A percentile compares a stretch with the other conserved stretches of the same genome.
These are phyloP conservation scores for Drymodes brunneopygia DNA, from an alignment of 2,113 vertebrate genomes.

Conservation along the genomic window DNA sequence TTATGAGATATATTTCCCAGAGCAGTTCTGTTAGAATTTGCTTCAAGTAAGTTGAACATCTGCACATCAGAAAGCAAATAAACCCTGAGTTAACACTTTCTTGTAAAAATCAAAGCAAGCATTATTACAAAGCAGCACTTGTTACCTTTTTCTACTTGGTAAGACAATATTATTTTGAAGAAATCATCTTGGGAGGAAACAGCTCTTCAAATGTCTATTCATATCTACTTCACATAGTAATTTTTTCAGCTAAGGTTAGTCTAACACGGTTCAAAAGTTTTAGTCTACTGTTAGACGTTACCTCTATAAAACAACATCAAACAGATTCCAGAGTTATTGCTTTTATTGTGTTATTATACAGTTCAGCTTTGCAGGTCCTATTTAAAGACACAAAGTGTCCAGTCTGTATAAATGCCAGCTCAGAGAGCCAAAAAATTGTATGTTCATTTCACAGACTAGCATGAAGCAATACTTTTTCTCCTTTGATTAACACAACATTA, in stretches of 20 bases:
- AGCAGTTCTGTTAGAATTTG: not conserved
- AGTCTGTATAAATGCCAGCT: not conserved
- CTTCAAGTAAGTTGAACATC: not conserved
- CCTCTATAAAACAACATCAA: not conserved
- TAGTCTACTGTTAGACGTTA: not conserved
- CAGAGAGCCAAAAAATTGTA: not conserved
- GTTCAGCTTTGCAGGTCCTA: not conserved
- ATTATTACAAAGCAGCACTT: not conserved
- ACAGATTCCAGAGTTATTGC: not conserved
- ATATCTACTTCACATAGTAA: not conserved
- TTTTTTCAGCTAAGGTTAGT: not conserved
- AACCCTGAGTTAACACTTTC: not conserved
- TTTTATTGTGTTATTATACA: not conserved
- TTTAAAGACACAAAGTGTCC: not conserved
- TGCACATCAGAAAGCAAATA: not conserved
- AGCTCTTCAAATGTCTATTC: not conserved
- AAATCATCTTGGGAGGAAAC: not conserved
- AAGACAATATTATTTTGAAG: not conserved
- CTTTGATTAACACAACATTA: not conserved
- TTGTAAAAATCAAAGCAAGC: not conserved
- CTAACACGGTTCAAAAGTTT: not conserved
- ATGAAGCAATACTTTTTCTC: not conserved
- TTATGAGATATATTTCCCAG: not conserved
- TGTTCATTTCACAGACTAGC: not conserved
- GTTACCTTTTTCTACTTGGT: not conserved